phyloP scores from a whole-genome alignment of 2,888 invertebrate genomes.

The Meganola albula region DNA sequence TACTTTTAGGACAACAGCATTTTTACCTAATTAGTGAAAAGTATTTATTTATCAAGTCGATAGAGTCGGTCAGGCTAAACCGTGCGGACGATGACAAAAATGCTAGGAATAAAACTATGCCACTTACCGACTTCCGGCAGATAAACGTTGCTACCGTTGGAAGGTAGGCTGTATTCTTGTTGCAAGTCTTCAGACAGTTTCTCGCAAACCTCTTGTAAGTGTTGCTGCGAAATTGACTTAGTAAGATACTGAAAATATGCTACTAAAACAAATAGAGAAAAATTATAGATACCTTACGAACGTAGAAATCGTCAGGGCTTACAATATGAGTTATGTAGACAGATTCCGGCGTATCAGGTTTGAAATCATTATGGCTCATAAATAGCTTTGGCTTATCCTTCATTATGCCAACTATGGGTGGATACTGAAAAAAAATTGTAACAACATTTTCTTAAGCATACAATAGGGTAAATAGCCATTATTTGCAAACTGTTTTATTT shows the following conservation, averaged over 20 bases:
- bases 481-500: no score
- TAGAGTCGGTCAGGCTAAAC: no score
- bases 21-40: no score
- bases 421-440: constrained; percentile 44
- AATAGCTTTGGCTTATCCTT: constrained; percentile 51
- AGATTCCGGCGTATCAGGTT: constrained; percentile 44
- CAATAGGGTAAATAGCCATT: no score
- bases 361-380: constrained; percentile 46
- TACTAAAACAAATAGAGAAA: background rate
- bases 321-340: constrained; percentile 78
- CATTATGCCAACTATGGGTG: constrained; percentile 33
- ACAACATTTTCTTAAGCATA: no score
- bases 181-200: constrained; percentile 66
- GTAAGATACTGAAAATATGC: background rate
- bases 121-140: constrained; percentile 73
- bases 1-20: no score
- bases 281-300: constrained; percentile 75
- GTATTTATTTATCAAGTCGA: no score
- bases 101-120: no score
- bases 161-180: constrained; percentile 46
- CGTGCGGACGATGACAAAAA: no score
- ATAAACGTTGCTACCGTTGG: constrained; percentile 47
- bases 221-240: constrained; percentile 32
- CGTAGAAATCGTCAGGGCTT: constrained; percentile 82
- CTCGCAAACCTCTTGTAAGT: constrained; percentile 49